A percentile compares a stretch with the other conserved stretches of the same genome.
Conservation (phyloP, 2,113 vertebrate species). For the Channa maculata region DNA sequence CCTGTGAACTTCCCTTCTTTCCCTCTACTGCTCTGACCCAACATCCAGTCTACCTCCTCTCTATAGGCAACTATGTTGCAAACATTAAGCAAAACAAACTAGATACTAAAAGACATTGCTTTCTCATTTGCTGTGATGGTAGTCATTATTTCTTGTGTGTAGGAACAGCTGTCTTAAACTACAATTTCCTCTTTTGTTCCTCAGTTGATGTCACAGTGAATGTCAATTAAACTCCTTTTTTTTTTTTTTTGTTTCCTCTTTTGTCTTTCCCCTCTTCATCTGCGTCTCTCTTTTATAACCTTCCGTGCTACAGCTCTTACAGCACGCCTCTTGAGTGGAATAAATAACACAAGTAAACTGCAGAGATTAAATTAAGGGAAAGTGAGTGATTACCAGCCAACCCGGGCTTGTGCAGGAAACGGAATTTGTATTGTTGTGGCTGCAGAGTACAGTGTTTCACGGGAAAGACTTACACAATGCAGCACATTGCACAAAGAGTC, state of each 20-base stretch:
- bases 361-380: slow-evolving; percentile 34
- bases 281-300: slow-evolving; percentile 11
- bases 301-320: slow-evolving; percentile 1
- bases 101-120: no score
- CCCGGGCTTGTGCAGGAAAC: slow-evolving; percentile 39
- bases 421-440: slow-evolving; percentile 44
- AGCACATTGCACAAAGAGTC: not conserved
- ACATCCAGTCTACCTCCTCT: no score
- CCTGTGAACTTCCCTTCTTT: no score
- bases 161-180: slow-evolving; percentile 27
- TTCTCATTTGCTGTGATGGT: not conserved
- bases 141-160: not conserved
- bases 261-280: not conserved
- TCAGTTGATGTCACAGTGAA: slow-evolving; percentile 1
- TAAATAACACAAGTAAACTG: slow-evolving; percentile 30
- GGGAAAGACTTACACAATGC: slow-evolving; percentile 12
- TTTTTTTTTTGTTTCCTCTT: not conserved
- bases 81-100: no score
- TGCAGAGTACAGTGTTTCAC: slow-evolving; percentile 19
- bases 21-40: no score
- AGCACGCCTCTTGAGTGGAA: slow-evolving; percentile 6
- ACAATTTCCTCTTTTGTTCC: slow-evolving; percentile 4
- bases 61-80: no score
- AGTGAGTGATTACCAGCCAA: slow-evolving; percentile 53
- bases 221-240: not conserved